A percentile compares a stretch with the other conserved stretches of the same genome.
Conservation (phyloP, 2,113 vertebrate species). For the Okapia johnstoni region DNA sequence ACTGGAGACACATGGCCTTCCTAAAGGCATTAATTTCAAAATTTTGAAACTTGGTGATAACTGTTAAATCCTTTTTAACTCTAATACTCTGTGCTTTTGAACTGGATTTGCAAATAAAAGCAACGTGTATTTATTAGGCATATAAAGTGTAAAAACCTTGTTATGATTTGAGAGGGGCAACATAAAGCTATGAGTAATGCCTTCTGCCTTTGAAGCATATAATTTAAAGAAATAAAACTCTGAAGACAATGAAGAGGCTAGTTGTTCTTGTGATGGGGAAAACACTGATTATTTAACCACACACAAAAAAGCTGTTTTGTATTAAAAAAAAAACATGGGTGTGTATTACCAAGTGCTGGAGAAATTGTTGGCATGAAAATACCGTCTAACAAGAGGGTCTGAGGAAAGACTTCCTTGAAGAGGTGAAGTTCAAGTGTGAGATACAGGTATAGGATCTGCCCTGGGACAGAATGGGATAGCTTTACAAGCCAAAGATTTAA, state of each 20-base stretch:
- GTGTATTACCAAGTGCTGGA: neutral
- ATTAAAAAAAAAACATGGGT: neutral
- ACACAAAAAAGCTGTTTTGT: neutral
- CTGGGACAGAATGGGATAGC: accelerated
- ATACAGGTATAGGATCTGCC: neutral
- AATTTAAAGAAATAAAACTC: neutral
- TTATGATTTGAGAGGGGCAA: neutral
- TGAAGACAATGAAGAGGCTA: neutral
- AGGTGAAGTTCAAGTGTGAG: neutral
- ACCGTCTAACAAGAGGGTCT: neutral
- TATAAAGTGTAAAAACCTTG: neutral
- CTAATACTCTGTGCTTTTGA: neutral
- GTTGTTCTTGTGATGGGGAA: neutral
- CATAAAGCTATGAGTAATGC: neutral
- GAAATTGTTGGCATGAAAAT: neutral
- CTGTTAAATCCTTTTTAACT: neutral
- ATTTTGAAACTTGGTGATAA: neutral
- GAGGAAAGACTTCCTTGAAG: neutral
- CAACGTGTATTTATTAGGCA: neutral
- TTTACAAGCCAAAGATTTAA: neutral
- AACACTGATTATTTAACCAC: neutral
- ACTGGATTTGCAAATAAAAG: neutral
- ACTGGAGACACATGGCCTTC: neutral
- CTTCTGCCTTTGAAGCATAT: neutral
- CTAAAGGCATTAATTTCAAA: neutral